Percentiles rank a stretch among this genome's conserved stretches.
Conservation (phyloP, 2,888 invertebrate genomes). For the Zaprionus lineosus region DNA sequence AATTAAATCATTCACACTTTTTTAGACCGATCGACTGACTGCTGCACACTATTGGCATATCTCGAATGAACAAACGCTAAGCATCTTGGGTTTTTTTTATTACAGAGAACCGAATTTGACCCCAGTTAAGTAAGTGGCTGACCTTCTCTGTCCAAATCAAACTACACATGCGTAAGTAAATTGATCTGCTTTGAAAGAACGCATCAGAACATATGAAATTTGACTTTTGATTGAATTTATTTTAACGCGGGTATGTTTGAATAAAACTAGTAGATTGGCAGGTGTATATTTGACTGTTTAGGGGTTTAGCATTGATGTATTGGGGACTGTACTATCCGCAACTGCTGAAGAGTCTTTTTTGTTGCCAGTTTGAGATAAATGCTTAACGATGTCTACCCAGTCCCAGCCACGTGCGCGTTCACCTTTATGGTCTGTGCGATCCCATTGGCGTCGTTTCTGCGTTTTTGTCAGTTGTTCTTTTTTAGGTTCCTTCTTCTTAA, state of each 20-base stretch:
- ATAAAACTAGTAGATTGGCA: conserved; percentile 23
- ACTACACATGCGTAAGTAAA: conserved; percentile 42
- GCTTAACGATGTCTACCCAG: conserved; percentile 98
- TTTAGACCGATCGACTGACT: conserved; percentile 21
- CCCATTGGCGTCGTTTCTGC: conserved; percentile 95
- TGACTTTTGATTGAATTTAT: conserved; percentile 31
- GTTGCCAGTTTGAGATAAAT: conserved; percentile 90
- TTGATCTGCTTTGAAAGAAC: conserved; percentile 56
- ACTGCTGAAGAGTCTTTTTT: conserved; percentile 68
- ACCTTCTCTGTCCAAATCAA: conserved; percentile 43
- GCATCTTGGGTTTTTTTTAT: conserved; percentile 29
- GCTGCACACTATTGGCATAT: conserved; percentile 7
- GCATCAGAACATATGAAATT: conserved; percentile 33
- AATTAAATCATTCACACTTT: conserved; percentile 46
- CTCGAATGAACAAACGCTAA: conserved; percentile 14
- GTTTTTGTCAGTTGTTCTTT: conserved; percentile 95
- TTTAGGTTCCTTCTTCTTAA: conserved; percentile 86
- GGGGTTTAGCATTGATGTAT: conserved; percentile 33
- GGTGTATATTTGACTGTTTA: conserved; percentile 1
- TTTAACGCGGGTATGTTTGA: no score
- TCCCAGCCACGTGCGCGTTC: conserved; percentile 95
- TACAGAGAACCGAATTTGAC: conserved; percentile 41
- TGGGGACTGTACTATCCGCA: conserved; percentile 37
- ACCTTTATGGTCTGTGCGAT: conserved; percentile 91
- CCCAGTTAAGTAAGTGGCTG: conserved; percentile 41